These are phyloP conservation scores for Gorsachius magnificus DNA, from an alignment of 2,797 vertebrate genomes.

Conservation along the genomic window DNA sequence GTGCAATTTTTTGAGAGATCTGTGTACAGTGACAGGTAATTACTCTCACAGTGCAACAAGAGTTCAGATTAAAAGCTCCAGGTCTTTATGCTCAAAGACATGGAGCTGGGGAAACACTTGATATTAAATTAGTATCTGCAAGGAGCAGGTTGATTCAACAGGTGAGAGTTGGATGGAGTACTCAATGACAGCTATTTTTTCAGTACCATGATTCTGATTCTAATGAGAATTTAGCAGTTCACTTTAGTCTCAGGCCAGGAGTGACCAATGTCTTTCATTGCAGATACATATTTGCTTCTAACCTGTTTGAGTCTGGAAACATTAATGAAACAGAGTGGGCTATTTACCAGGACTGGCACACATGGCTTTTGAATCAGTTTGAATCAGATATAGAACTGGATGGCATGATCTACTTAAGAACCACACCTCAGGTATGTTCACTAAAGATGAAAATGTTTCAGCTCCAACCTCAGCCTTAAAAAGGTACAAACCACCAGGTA, in stretches of 20 bases:
- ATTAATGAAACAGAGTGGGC: slow-evolving; percentile 85
- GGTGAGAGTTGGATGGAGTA: not conserved
- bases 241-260: not conserved
- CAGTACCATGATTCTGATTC: not conserved
- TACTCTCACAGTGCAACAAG: not conserved
- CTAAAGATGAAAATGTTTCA: not conserved
- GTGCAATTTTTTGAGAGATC: slow-evolving; percentile 90
- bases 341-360: slow-evolving; percentile 87
- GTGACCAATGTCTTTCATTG: not conserved
- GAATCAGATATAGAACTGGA: slow-evolving; percentile 79
- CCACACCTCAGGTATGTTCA: slow-evolving; percentile 79
- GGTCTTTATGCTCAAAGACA: not conserved
- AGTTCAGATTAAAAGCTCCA: not conserved
- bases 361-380: slow-evolving; percentile 83
- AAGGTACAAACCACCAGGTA: not conserved
- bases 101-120: not conserved
- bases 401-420: slow-evolving; percentile 85
- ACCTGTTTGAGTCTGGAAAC: slow-evolving; percentile 80
- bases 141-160: not conserved
- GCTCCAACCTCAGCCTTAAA: not conserved
- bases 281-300: slow-evolving; percentile 87
- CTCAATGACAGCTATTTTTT: not conserved
- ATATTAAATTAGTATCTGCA: not conserved
- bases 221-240: not conserved
- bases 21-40: slow-evolving; percentile 87